Conservation (phyloP, 2,113 vertebrate genomes). For the Panurus biarmicus region DNA sequence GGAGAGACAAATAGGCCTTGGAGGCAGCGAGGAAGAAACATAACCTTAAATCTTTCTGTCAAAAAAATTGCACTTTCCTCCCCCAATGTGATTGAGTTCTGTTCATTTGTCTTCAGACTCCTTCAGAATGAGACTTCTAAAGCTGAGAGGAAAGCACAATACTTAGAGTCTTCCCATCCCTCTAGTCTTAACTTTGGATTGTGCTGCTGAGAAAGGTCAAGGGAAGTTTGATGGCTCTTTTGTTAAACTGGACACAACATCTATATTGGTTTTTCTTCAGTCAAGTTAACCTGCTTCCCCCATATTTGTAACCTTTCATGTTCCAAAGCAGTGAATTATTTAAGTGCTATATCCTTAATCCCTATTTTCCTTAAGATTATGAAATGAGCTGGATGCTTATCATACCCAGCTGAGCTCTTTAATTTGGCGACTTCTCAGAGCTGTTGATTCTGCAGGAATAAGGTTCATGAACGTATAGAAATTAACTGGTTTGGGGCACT, state of each 20-base stretch:
- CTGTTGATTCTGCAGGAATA: not conserved
- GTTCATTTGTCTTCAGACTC: not conserved
- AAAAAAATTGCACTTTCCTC: not conserved
- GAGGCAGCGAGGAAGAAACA: constrained; percentile 7
- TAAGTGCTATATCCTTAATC: not conserved
- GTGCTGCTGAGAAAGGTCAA: not conserved
- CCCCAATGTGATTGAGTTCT: not conserved
- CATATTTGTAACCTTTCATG: not conserved
- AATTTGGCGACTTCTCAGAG: not conserved
- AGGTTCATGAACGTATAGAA: not conserved
- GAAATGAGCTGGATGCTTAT: not conserved
- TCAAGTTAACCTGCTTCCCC: not conserved
- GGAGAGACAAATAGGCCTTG: constrained; percentile 38
- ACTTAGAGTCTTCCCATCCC: not conserved
- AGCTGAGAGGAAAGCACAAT: not conserved
- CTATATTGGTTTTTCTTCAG: accelerated
- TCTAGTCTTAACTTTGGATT: not conserved
- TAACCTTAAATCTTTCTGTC: constrained; percentile 44
- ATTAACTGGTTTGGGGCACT: not conserved
- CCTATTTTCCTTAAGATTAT: not conserved
- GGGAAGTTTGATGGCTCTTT: not conserved
- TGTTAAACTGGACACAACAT: not conserved
- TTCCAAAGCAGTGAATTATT: not conserved
- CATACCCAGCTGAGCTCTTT: not conserved
- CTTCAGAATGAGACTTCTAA: not conserved